Percentiles rank a stretch among this genome's conserved stretches.
phyloP scores from a whole-genome alignment of 2,888 invertebrate genomes.

The Cataglyphis livida region DNA sequence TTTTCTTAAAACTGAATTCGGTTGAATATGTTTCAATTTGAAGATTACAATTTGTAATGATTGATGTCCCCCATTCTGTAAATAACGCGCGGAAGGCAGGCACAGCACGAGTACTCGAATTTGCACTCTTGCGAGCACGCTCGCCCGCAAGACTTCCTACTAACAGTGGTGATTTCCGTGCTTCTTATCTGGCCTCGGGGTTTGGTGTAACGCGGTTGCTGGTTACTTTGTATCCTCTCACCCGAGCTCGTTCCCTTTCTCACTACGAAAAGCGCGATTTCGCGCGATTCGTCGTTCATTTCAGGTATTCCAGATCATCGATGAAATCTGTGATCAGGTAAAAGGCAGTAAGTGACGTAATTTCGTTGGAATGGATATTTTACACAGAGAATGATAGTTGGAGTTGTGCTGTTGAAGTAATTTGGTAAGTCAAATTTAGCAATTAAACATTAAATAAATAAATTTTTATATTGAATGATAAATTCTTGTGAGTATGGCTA shows the following conservation, averaged over 20 bases:
- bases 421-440: slow-evolving; percentile 36
- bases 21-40: not conserved
- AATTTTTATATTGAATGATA: not conserved
- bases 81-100: slow-evolving; percentile 48
- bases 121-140: slow-evolving; percentile 75
- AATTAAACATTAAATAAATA: not conserved
- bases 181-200: slow-evolving; percentile 81
- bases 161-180: slow-evolving; percentile 81
- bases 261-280: slow-evolving; percentile 47
- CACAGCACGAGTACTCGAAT: slow-evolving; percentile 60
- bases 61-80: slow-evolving; percentile 39
- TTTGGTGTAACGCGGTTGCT: slow-evolving; percentile 85
- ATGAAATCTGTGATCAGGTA: slow-evolving; percentile 53
- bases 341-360: slow-evolving; percentile 44
- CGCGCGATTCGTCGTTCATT: slow-evolving; percentile 66
- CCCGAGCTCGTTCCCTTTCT: slow-evolving; percentile 28
- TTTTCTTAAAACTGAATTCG: not conserved
- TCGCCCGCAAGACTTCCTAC: slow-evolving; percentile 77
- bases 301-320: slow-evolving; percentile 74
- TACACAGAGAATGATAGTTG: slow-evolving; percentile 31
- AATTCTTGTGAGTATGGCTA: not conserved
- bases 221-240: slow-evolving; percentile 82
- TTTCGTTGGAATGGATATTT: slow-evolving; percentile 26
- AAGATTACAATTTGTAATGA: slow-evolving; percentile 26
- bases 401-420: slow-evolving; percentile 32